Percentiles rank a stretch among this genome's conserved stretches.
Conservation (phyloP, 1,140 invertebrate species). For the Ooceraea biroi region DNA sequence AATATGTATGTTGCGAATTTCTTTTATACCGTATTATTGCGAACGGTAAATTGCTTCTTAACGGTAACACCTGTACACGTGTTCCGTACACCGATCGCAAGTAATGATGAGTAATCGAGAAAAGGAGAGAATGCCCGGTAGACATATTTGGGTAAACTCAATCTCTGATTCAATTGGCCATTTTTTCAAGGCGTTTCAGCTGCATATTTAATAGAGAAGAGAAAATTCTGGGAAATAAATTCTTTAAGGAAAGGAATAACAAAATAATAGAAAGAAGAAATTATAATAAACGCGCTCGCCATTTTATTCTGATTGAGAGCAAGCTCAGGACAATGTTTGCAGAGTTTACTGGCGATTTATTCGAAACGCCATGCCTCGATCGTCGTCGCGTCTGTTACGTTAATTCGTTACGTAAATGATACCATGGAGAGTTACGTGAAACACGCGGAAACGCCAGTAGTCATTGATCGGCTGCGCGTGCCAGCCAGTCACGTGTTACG, state of each 20-base stretch:
- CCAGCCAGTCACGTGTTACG: conserved; percentile 66
- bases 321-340: not conserved
- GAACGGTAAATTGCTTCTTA: not conserved
- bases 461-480: conserved; percentile 65
- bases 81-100: not conserved
- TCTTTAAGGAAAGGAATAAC: not conserved
- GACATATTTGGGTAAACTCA: not conserved
- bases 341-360: not conserved
- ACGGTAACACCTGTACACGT: not conserved
- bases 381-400: not conserved
- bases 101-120: not conserved
- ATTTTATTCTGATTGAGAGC: too few species aligned
- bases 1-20: not conserved
- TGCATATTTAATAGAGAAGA: not conserved
- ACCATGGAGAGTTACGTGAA: not conserved
- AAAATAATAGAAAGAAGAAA: too few species aligned
- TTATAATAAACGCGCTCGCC: too few species aligned
- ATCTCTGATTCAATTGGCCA: not conserved
- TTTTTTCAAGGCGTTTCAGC: not conserved
- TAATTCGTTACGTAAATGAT: conserved; percentile 48
- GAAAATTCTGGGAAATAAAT: conserved; percentile 7
- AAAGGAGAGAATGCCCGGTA: not conserved
- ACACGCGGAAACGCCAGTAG: conserved; percentile 28
- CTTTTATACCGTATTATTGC: not conserved
- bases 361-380: not conserved